Evolutionary conservation across 2,888 invertebrate genomes (phyloP), one percentile per base, ranked within the genome.

Genomic region (Agrochola circellaris): DNA sequence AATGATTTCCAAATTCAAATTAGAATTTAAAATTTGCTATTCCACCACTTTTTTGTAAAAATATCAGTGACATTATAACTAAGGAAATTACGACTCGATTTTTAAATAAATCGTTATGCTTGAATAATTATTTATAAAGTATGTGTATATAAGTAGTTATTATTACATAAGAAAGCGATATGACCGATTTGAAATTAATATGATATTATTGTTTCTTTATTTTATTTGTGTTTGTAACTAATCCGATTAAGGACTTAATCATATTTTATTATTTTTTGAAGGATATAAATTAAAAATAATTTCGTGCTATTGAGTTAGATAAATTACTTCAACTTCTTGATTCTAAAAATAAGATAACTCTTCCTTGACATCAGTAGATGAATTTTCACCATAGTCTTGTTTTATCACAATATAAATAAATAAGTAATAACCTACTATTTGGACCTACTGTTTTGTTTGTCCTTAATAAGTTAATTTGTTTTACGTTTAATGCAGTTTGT

Each of bases 191-290:
- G 34, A 48, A 74, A 62, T 38, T 34, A 56, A 67, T 74, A 56
- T 13, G 3, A 48, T 42, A 42, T 34, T 17, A 54, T 38, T 34
- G n/a, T 75, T 79, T 62, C 15, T 42, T 62, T 67, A 13, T 61
- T 64, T 17, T 15, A 45, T 76, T 61, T 23, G 30, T 48, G n/a
- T 61, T 69, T 60, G 68, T 38, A 69, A 71, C 61, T 34, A 82
- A 62, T 67, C 15, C 3, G 30, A 58, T 70, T 42, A 51, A 2
- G 51, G 9, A 62, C 5, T 13, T n/a, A 60, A 48, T 54, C n/a
- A 54, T 54, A 61, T 45, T 48, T 45, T 23, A 56, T 62, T 74
- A 1, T 34, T 48, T 51, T 48, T 13, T 15, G 0, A 23, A 51
- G 6, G 11, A 62, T 66, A 58, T 34, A 30, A 65, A 26, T 60